Base-by-base conservation (phyloP, 2,797 vertebrate species). In the Myotis daubentonii region DNA sequence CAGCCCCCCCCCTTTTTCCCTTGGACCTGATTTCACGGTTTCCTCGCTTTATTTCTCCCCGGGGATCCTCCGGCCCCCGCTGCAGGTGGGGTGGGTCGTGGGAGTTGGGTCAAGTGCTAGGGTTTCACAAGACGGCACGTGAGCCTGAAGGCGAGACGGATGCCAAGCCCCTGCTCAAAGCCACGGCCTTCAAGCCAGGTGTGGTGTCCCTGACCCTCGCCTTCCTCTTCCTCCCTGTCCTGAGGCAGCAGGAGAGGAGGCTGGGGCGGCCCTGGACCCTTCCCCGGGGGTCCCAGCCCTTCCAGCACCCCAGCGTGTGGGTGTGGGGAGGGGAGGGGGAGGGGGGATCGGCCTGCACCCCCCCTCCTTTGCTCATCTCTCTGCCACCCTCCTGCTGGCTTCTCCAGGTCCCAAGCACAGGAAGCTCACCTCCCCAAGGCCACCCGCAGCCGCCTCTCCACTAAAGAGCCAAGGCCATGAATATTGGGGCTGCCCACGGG, bases 401-500 rank as follows among this genome's bases (percentile, higher is more conserved):
- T 5, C 38, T 15, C 41, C 1, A 15, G 6, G 7, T 60, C 30
- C 6, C 0, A 0, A 80, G 12, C 28, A 2, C 83, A 33, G 47
- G 8, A 38, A 1, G 72, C 1, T 12, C 11, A 1, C 1, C 2
- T 5, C 49, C 12, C 66, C 55, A 13, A 19, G 17, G 19, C 38
- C 12, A 13, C 78, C 12, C 5, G 30, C 19, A 66, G 22, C 30
- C 15, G 11, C 28, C 71, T 23, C 30, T 9, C 60, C 5, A 1
- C 71, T 2, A 0, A 0, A 7, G 7, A 10, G 30, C 49, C 15
- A 1, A 15, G 76, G 16, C 20, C 47, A 2, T 2, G 22, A 13
- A 68, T 17, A 12, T 10, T 6, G 19, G 47, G 70, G 33, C 22
- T 2, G 49, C 65, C n/a, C 6, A 9, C 4, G 3, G 44, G 23